Conservation (phyloP, 2,797 vertebrate genomes). For the Artibeus jamaicensis region DNA sequence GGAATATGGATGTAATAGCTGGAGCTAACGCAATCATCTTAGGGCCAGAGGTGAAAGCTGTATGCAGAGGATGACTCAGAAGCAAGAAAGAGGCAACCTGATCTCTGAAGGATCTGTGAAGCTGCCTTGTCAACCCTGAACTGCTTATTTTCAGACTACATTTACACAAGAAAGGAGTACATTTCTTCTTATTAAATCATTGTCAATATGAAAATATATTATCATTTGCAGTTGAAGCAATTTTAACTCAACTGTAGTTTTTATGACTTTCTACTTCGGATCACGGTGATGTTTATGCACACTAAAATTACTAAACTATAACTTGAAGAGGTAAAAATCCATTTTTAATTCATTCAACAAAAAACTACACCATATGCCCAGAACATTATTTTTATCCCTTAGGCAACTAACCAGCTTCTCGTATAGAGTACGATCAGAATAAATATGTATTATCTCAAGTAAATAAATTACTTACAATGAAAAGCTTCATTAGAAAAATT, state of each 20-base stretch:
- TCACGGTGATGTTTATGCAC: not conserved
- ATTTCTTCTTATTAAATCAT: not conserved
- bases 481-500: not conserved
- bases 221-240: not conserved
- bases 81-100: not conserved
- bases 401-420: not conserved
- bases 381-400: not conserved
- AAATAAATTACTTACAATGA: not conserved
- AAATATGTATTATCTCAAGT: not conserved
- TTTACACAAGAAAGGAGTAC: not conserved
- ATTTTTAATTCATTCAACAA: constrained; percentile 4
- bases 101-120: not conserved
- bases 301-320: not conserved
- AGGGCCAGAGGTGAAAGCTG: not conserved
- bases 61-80: not conserved
- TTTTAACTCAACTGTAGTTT: not conserved
- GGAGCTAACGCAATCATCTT: not conserved
- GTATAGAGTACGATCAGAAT: not conserved
- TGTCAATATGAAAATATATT: not conserved
- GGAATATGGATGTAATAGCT: not conserved
- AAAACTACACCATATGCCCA: not conserved
- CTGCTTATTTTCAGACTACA: not conserved
- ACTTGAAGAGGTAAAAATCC: not conserved
- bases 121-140: not conserved
- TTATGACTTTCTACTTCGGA: not conserved